phyloP scores from a whole-genome alignment of 2,797 vertebrate species.

The Helicolenus hilgendorfi region DNA sequence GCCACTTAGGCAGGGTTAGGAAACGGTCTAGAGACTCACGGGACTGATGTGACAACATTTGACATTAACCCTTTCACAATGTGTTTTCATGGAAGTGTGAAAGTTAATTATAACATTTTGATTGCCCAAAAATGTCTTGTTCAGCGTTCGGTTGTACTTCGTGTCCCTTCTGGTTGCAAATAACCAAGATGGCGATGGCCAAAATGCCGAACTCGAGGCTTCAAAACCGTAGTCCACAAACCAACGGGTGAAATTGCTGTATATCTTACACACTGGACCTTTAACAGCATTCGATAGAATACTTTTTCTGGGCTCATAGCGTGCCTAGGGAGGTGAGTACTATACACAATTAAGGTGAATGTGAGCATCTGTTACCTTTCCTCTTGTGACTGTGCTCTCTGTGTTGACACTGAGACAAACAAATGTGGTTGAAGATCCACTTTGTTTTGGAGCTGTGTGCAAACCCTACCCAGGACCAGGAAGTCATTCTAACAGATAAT shows the following conservation, averaged over 20 bases:
- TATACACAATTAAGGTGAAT: background rate
- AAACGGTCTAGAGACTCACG: no score
- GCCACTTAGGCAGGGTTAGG: no score
- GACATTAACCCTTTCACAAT: no score
- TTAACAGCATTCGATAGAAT: background rate
- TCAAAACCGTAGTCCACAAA: background rate
- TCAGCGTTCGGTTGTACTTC: no score
- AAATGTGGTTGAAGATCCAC: slow-evolving; percentile 49
- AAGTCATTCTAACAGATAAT: slow-evolving; percentile 76
- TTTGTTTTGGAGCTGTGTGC: slow-evolving; percentile 38
- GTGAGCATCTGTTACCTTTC: slow-evolving; percentile 15
- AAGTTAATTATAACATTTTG: no score
- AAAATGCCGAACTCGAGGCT: background rate
- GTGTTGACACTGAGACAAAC: slow-evolving; percentile 50
- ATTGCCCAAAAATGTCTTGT: no score
- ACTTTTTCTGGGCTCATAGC: background rate
- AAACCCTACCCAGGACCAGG: slow-evolving; percentile 65
- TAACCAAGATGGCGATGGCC: background rate
- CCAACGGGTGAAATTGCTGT: background rate
- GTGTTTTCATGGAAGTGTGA: no score
- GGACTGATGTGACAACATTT: no score
- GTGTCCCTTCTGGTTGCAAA: no score
- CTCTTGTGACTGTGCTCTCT: slow-evolving; percentile 7
- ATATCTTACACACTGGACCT: background rate
- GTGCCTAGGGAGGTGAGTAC: background rate